Conservation (phyloP, 2,888 invertebrate genomes). For the Clunio marinus region DNA sequence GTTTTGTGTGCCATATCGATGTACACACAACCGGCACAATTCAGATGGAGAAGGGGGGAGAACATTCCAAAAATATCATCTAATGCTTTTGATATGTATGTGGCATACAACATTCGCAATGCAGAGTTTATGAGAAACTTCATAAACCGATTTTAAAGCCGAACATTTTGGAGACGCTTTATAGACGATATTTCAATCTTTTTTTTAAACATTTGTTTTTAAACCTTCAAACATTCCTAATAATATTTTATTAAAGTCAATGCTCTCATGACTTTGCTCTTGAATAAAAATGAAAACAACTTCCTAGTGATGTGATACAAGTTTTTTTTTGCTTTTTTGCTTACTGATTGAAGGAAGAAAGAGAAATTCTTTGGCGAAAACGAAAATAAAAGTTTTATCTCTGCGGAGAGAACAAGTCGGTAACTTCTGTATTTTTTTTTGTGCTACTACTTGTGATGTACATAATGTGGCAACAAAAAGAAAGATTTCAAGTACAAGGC, state of each 20-base stretch:
- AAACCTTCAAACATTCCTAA: neutral
- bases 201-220: neutral
- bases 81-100: neutral
- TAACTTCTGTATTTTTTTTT: conserved; percentile 30
- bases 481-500: conserved; percentile 39
- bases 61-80: neutral
- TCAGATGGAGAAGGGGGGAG: neutral
- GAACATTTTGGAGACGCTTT: no score
- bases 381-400: conserved; percentile 16
- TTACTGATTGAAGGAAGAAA: neutral
- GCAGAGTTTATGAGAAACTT: neutral
- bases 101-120: neutral
- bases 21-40: neutral
- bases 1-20: neutral
- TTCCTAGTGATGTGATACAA: no score
- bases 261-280: neutral
- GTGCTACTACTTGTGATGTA: conserved; percentile 8
- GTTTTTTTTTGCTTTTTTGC: neutral
- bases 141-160: neutral
- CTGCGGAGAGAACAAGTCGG: conserved; percentile 17
- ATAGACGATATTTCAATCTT: neutral
- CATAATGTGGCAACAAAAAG: conserved; percentile 10
- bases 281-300: neutral
- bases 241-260: neutral
- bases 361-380: neutral